Percentiles rank a stretch among this genome's conserved stretches.
Evolutionary conservation across 1,140 invertebrate species (phyloP).

Genomic region (Drosophila watanabei): DNA sequence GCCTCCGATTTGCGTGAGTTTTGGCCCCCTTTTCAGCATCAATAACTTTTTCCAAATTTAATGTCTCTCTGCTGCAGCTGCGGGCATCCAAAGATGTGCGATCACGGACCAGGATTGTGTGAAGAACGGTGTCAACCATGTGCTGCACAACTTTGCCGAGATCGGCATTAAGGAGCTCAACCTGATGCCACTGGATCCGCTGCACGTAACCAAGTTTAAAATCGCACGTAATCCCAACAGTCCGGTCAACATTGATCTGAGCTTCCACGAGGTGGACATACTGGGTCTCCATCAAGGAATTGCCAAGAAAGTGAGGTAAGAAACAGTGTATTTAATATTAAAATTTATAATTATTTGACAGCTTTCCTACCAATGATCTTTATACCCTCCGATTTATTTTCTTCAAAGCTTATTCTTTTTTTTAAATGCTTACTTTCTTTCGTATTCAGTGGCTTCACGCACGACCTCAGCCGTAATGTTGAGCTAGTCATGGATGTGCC

Average conservation of each 20-base stretch:
- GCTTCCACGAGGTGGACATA: slow-evolving; percentile 83
- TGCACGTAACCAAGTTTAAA: slow-evolving; percentile 65
- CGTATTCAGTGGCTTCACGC: slow-evolving; percentile 52
- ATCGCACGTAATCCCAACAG: slow-evolving; percentile 66
- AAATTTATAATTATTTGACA: not conserved
- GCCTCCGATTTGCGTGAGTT: slow-evolving; percentile 29
- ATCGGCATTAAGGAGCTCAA: slow-evolving; percentile 59
- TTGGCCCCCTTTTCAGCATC: not conserved
- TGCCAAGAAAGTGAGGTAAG: slow-evolving; percentile 48
- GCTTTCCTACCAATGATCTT: not conserved
- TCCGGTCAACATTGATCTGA: slow-evolving; percentile 71
- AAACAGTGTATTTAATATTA: not conserved
- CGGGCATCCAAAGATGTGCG: slow-evolving; percentile 52
- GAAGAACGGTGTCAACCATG: slow-evolving; percentile 43
- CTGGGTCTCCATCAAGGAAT: slow-evolving; percentile 70
- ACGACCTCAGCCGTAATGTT: slow-evolving; percentile 37
- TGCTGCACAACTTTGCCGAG: slow-evolving; percentile 49
- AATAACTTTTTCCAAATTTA: not conserved
- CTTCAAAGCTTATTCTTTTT: not conserved
- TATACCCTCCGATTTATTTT: not conserved
- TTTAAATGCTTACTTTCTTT: not conserved
- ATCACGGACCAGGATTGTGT: slow-evolving; percentile 59
- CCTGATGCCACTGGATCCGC: slow-evolving; percentile 64
- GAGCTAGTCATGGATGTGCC: slow-evolving; percentile 49
- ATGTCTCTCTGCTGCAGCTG: slow-evolving; percentile 20